Conservation (phyloP, 1,140 invertebrate species). For the Tenebrio molitor region DNA sequence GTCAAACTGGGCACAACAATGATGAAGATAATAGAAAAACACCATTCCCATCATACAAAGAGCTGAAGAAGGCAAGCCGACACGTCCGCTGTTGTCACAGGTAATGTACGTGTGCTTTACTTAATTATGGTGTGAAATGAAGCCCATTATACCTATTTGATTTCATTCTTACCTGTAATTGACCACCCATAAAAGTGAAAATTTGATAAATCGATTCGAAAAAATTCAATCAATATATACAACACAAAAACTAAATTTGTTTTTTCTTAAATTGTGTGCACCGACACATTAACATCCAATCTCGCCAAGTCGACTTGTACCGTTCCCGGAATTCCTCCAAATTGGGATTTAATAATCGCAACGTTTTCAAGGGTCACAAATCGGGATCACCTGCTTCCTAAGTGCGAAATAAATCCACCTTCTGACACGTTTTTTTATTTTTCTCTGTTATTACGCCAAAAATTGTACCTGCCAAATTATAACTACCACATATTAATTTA, state of each 20-base stretch:
- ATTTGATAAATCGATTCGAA: constrained; percentile 38
- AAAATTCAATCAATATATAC: constrained; percentile 29
- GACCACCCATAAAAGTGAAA: constrained; percentile 45
- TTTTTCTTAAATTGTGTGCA: constrained; percentile 36
- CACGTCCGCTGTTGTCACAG: constrained; percentile 45
- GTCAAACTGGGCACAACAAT: constrained; percentile 42
- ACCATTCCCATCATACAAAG: constrained; percentile 44
- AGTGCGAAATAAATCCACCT: constrained; percentile 41
- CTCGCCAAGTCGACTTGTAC: not conserved
- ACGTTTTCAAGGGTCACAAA: constrained; percentile 3
- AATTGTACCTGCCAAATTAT: constrained; percentile 35
- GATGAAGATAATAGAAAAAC: constrained; percentile 48
- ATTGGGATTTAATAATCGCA: constrained; percentile 14
- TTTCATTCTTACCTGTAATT: constrained; percentile 43
- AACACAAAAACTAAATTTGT: constrained; percentile 40
- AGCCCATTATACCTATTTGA: constrained; percentile 46
- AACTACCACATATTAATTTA: constrained; percentile 33
- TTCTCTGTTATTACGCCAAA: constrained; percentile 36
- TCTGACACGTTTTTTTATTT: constrained; percentile 30
- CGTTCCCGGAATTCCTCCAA: constrained; percentile 9
- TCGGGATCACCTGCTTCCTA: constrained; percentile 29
- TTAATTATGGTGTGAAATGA: constrained; percentile 48
- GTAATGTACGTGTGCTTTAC: constrained; percentile 47
- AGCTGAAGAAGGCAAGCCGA: constrained; percentile 44
- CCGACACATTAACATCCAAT: constrained; percentile 19